phyloP scores from a whole-genome alignment of 2,797 vertebrate species.

The Enteromius radiatus region DNA sequence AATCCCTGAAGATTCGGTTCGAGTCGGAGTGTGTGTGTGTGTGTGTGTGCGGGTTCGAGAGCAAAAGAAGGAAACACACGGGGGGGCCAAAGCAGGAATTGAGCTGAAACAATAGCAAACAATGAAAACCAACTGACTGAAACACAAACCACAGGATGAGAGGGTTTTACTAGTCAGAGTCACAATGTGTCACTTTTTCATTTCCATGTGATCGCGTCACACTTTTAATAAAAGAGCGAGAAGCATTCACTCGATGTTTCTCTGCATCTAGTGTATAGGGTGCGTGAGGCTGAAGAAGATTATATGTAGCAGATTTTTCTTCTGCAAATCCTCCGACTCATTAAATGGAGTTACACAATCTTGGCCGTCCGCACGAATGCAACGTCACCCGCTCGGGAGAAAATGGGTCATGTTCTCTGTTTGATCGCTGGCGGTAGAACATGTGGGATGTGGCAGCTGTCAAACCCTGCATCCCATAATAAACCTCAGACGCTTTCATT shows the following conservation, averaged over 20 bases:
- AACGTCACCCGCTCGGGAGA: background rate
- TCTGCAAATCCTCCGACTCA: slow-evolving; percentile 9
- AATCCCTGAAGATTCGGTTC: slow-evolving; percentile 29
- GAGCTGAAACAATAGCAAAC: slow-evolving; percentile 48
- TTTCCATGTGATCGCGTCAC: background rate
- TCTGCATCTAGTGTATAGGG: background rate
- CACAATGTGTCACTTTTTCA: background rate
- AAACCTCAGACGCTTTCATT: slow-evolving; percentile 13
- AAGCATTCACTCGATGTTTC: background rate
- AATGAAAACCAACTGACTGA: slow-evolving; percentile 1
- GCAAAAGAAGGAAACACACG: slow-evolving; percentile 33
- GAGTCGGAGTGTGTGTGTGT: background rate
- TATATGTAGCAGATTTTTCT: background rate
- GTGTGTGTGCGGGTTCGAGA: too few relatives aligned
- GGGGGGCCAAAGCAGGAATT: slow-evolving; percentile 39
- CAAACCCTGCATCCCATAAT: slow-evolving; percentile 16
- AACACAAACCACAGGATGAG: slow-evolving; percentile 10
- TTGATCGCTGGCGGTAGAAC: slow-evolving; percentile 2
- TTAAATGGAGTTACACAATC: slow-evolving; percentile 25
- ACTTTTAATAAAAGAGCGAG: background rate
- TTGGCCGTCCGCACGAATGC: background rate
- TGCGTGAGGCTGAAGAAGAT: background rate
- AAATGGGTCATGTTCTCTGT: slow-evolving; percentile 35
- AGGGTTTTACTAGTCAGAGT: background rate
- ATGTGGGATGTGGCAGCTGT: slow-evolving; percentile 32